These are phyloP conservation scores for Tachypleus tridentatus DNA, from an alignment of 1,140 invertebrate species.

Conservation along the genomic window DNA sequence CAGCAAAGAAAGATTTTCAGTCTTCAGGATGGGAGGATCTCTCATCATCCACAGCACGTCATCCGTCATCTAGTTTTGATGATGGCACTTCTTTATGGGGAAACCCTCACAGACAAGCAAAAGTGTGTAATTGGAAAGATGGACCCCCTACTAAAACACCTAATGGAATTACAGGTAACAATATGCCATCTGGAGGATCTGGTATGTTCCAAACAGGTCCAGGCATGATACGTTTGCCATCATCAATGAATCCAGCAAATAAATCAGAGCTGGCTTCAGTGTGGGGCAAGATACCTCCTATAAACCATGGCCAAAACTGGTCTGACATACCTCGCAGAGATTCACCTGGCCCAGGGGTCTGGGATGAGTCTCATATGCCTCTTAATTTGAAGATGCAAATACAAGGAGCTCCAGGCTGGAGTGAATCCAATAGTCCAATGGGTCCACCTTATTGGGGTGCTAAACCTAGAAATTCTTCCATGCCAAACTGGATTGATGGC, in stretches of 20 bases:
- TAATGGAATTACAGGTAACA: too few species aligned
- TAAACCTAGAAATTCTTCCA: conserved; percentile 47
- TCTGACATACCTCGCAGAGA: conserved; percentile 33
- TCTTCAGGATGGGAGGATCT: conserved; percentile 76
- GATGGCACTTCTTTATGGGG: conserved; percentile 91
- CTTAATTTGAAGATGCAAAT: conserved; percentile 9
- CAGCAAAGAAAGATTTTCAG: conserved; percentile 28
- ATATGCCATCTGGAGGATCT: too few species aligned
- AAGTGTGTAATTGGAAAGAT: conserved; percentile 61
- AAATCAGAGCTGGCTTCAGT: conserved; percentile 20
- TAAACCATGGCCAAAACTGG: conserved; percentile 15
- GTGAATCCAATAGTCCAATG: conserved; percentile 32
- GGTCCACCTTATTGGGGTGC: conserved; percentile 29
- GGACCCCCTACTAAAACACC: conserved; percentile 41
- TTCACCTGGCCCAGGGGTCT: conserved; percentile 40
- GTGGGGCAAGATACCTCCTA: conserved; percentile 18
- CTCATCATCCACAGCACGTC: conserved; percentile 56
- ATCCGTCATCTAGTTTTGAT: conserved; percentile 38
- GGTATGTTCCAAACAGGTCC: conserved; percentile 15
- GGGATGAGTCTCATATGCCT: conserved; percentile 43
- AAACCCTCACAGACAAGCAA: conserved; percentile 45
- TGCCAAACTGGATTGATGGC: conserved; percentile 41
- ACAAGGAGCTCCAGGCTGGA: conserved; percentile 29
- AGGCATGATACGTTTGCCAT: conserved; percentile 28
- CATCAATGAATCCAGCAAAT: conserved; percentile 16